Evolutionary conservation across 2,888 invertebrate genomes (phyloP), one percentile per base, ranked within the genome.

Genomic region (Stenotaenia linearis): DNA sequence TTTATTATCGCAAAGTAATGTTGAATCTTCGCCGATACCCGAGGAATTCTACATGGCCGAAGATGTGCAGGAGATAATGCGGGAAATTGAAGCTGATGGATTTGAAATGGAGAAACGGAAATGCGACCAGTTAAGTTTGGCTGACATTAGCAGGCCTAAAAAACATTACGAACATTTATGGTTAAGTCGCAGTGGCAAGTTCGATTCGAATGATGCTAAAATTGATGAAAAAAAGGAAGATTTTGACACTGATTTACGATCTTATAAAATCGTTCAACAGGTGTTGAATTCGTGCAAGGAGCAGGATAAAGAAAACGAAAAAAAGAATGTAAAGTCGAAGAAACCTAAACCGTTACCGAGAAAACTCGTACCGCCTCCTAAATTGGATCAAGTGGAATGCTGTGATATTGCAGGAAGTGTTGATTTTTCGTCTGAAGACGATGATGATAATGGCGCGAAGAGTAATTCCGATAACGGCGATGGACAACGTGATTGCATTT

Each of bases 291-390:
- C 69, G 12, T 1, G 69, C 3, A 69, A 69, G 28, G 28, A 69
- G 10, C 25, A 28, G 5, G 69, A 69, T 45, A 4, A 23, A 1
- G 76, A 75, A 75, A 75, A 12, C 10, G 69, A 12, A 15, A 69
- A 28, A 25, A 25, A 69, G 15, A 23, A 4, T 12, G 7, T 15
- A 12, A 77, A 28, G 25, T 40, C 23, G 6, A 28, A 45, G 40
- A 77, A 77, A 45, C 77, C 77, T 7, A 37, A 45, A 40, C 77
- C 77, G 5, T 77, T 77, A 25, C 77, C 77, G 28, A 21, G 77
- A 40, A 77, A 40, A 18, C 45, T 21, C 25, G 1, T 77, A n/a
- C 77, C 77, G 32, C 35, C 77, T 18, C 50, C 50, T 21, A 50
- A 50, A 50, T 18, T 7, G 50, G 18, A 18, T 50, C 3, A n/a